These are phyloP conservation scores for Boloria selene DNA, from an alignment of 2,888 invertebrate genomes.

Conservation along the genomic window DNA sequence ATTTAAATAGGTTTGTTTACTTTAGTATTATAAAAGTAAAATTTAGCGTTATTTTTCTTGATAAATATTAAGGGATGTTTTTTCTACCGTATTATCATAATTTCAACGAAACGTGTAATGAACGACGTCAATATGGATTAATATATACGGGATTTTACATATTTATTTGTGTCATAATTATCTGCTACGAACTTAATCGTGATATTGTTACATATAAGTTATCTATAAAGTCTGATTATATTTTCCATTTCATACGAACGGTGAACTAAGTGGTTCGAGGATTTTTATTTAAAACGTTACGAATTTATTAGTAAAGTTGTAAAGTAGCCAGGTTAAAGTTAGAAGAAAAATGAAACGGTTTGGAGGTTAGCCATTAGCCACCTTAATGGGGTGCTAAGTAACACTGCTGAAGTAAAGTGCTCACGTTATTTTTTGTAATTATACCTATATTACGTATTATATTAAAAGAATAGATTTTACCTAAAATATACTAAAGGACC, in stretches of 20 bases:
- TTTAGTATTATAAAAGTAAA: conserved; percentile 2
- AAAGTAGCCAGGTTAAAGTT: conserved; percentile 13
- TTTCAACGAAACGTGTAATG: neutral
- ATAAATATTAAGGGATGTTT: neutral
- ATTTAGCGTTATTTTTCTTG: neutral
- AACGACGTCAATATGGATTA: too few species aligned
- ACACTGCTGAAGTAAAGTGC: conserved; percentile 17
- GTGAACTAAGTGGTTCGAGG: neutral
- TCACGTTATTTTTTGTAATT: conserved; percentile 18
- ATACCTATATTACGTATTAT: neutral
- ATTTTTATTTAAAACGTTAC: conserved; percentile 21
- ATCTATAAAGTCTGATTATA: too few species aligned
- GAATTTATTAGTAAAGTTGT: conserved; percentile 23
- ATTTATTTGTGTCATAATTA: too few species aligned
- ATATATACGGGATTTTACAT: too few species aligned
- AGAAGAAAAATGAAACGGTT: conserved; percentile 33
- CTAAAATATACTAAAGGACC: too few species aligned
- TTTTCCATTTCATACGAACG: neutral
- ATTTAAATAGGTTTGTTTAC: conserved; percentile 11
- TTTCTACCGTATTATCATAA: neutral
- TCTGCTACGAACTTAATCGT: too few species aligned
- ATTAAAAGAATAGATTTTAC: neutral
- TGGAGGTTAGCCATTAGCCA: conserved; percentile 28
- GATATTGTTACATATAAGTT: too few species aligned
- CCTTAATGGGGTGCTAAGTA: conserved; percentile 35